Conservation (phyloP, 2,888 invertebrate genomes). For the Parascotia fuliginaria region DNA sequence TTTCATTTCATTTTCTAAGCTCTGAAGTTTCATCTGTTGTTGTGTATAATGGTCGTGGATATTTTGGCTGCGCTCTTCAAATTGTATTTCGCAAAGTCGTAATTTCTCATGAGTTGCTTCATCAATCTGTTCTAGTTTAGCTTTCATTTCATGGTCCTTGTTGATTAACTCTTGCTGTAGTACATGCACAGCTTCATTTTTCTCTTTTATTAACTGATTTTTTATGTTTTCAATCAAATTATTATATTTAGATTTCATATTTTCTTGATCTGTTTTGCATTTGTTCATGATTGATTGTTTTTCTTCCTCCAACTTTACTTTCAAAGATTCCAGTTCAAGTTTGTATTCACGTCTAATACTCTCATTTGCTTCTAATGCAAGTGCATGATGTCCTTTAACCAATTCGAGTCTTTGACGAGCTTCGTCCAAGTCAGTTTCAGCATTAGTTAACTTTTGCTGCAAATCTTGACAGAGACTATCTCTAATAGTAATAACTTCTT, state of each 20-base stretch:
- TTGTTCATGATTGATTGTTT: constrained; percentile 68
- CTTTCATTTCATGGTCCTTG: constrained; percentile 76
- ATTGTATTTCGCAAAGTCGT: constrained; percentile 78
- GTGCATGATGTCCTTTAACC: constrained; percentile 81
- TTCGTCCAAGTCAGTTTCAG: constrained; percentile 69
- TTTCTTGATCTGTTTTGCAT: constrained; percentile 70
- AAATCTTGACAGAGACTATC: constrained; percentile 78
- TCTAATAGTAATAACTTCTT: constrained; percentile 75
- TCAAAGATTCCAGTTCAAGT: constrained; percentile 74
- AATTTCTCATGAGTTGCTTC: constrained; percentile 77
- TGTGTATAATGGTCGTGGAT: constrained; percentile 71
- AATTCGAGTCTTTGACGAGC: constrained; percentile 77
- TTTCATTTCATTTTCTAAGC: constrained; percentile 66
- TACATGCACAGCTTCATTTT: constrained; percentile 65
- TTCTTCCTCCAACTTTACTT: constrained; percentile 78
- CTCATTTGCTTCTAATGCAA: constrained; percentile 81
- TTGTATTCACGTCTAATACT: constrained; percentile 81
- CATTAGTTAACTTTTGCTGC: constrained; percentile 71
- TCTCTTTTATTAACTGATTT: constrained; percentile 67
- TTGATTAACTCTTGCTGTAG: constrained; percentile 62
- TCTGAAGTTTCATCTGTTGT: constrained; percentile 65
- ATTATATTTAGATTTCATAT: constrained; percentile 67
- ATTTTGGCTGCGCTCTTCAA: constrained; percentile 71
- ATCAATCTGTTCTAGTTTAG: constrained; percentile 78
- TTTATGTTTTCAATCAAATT: constrained; percentile 65